These are phyloP conservation scores for Apostichopus californicus DNA, from an alignment of 35 echinoderm and acorn worm genomes.

Conservation along the genomic window DNA sequence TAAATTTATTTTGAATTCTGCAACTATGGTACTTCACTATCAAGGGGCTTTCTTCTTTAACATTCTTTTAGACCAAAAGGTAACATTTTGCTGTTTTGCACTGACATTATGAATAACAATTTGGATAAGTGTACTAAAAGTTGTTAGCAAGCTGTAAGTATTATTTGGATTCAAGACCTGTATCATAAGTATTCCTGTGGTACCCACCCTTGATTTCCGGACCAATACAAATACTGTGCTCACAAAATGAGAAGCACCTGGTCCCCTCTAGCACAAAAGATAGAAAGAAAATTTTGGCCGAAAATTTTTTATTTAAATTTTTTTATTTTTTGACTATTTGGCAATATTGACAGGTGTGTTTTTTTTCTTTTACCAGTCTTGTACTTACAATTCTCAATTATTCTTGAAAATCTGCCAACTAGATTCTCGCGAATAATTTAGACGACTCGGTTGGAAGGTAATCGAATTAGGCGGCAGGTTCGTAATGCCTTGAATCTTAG, in stretches of 20 bases:
- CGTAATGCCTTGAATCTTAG: not conserved
- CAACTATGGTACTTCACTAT: no score
- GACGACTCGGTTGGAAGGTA: not conserved
- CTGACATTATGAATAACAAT: no score
- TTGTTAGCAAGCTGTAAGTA: no score
- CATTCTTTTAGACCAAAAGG: no score
- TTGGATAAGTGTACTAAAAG: no score
- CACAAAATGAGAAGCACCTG: not conserved
- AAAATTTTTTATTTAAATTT: not conserved
- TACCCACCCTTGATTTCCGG: not conserved
- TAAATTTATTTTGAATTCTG: no score
- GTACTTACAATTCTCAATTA: not conserved
- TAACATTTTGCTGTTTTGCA: no score
- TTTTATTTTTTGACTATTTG: not conserved
- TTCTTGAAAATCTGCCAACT: not conserved
- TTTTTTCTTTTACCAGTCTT: not conserved
- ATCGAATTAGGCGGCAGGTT: not conserved
- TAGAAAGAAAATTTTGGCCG: not conserved
- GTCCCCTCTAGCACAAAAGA: not conserved
- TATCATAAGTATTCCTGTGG: not conserved
- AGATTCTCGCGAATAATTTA: not conserved
- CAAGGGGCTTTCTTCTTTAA: no score
- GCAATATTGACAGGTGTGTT: not conserved
- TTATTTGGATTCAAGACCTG: no score
- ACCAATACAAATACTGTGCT: not conserved